Base-by-base conservation (phyloP, 2,888 invertebrate genomes). In the Aphodius sticticus region DNA sequence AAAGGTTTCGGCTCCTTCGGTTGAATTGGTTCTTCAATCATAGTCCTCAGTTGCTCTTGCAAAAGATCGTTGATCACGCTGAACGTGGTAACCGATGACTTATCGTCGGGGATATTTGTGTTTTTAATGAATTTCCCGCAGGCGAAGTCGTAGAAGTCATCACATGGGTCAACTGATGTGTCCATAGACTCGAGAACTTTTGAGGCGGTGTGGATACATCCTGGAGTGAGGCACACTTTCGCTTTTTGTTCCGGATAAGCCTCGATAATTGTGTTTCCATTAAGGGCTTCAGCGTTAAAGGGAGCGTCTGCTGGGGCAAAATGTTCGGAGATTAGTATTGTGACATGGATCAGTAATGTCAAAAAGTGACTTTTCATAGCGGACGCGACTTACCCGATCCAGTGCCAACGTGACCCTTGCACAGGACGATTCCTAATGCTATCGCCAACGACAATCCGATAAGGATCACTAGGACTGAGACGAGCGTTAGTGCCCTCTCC, bases 131-230 rank as follows among this genome's bases (percentile, higher is more conserved):
- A 96, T 14, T 92, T 92, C 0, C 96, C 96, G 85, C 96, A 96
- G 0, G 96, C 93, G 86, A 95, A 96, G 84, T 93, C 91, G 87
- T 96, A 96, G 88, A 96, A 96, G 86, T 96, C 95, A 84, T 96
- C 95, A 86, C 96, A 96, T 0, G 96, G 96, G 82, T 95, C 94
- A 7, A 94, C 93, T 0, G 89, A 88, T 0, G 90, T 88, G 84
- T 96, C 94, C 93, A 96, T 94, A 86, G 93, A 94, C 81, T 92
- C 90, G 69, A 96, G 89, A 14, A 96, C 90, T 82, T 92, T 92
- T 0, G 95, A 93, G 0, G 96, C 95, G 93, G 95, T 94, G 86
- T 95, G 94, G 77, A 97, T 92, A 89, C 97, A 97, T 84, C 95
- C 96, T 9, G 94, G 91, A 0, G 93, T 91, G 80, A 93, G 91